Percentiles rank a stretch among this genome's conserved stretches.
Conservation (phyloP, 2,113 vertebrate species). For the Procapra przewalskii region DNA sequence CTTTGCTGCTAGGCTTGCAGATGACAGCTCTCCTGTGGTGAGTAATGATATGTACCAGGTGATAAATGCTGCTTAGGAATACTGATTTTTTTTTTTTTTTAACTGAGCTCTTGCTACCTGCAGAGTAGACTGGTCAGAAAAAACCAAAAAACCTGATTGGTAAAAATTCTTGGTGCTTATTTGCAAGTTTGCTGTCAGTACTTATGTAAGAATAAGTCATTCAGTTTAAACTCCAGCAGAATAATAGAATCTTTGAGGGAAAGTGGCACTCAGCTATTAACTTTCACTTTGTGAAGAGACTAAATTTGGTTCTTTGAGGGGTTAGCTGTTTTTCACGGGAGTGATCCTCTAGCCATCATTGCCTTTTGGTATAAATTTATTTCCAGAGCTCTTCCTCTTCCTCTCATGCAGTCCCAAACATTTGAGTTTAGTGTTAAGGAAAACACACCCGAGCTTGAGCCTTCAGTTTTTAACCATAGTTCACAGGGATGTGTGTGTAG, state of each 20-base stretch:
- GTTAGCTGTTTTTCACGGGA: neutral
- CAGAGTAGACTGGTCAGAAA: neutral
- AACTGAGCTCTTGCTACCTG: neutral
- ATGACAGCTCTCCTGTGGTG: neutral
- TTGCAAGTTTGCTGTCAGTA: constrained; percentile 36
- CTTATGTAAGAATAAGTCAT: constrained; percentile 9
- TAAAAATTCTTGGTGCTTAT: neutral
- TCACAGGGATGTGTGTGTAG: neutral
- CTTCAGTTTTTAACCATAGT: neutral
- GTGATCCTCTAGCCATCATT: neutral
- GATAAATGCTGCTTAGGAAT: neutral
- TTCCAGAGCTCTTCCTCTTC: constrained; percentile 14
- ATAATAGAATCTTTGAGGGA: neutral
- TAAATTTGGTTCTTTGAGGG: neutral
- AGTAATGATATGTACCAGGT: neutral
- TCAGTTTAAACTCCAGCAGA: neutral
- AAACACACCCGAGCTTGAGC: neutral
- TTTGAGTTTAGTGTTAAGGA: neutral
- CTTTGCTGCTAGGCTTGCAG: constrained; percentile 41
- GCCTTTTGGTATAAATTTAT: constrained; percentile 7
- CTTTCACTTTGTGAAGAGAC: constrained; percentile 19
- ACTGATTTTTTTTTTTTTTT: neutral
- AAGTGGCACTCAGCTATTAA: neutral
- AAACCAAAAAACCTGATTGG: neutral
- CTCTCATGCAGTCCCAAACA: neutral